phyloP scores from a whole-genome alignment of 1,140 invertebrate species.

The Lepidostoma basale region DNA sequence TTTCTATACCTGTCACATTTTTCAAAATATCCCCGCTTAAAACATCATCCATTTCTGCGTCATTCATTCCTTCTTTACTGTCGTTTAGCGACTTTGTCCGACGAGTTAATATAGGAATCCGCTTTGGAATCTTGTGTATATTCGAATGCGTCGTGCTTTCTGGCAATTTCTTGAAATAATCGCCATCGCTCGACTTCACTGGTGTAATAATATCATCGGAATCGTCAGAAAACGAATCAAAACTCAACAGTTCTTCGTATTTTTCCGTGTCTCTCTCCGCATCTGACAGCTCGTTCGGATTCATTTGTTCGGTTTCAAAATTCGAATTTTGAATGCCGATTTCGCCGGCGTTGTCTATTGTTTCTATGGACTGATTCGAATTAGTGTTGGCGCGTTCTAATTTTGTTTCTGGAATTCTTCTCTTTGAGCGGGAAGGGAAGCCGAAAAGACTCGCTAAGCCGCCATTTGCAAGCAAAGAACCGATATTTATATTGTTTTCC shows the following conservation, averaged over 20 bases:
- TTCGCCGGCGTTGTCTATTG: neutral
- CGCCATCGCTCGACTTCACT: neutral
- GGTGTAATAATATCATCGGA: neutral
- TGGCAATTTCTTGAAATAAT: no score
- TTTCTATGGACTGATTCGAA: neutral
- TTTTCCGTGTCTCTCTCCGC: neutral
- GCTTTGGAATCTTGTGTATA: constrained; percentile 41
- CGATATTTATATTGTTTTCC: constrained; percentile 27
- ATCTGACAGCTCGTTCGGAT: neutral
- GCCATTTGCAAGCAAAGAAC: constrained; percentile 21
- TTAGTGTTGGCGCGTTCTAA: neutral
- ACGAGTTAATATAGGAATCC: constrained; percentile 25
- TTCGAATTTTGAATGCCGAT: no score
- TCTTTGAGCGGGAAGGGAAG: neutral
- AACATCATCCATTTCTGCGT: neutral
- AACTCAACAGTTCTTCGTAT: constrained; percentile 25
- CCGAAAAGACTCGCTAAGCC: constrained; percentile 5
- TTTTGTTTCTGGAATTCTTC: constrained; percentile 20
- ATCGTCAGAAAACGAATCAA: constrained; percentile 24
- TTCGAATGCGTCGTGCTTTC: constrained; percentile 17
- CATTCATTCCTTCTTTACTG: constrained; percentile 42
- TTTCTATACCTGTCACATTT: constrained; percentile 57
- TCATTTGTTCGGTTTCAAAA: neutral
- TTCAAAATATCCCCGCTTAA: constrained; percentile 27
- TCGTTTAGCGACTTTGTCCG: constrained; percentile 34